These are phyloP conservation scores for Ectobius pallidus DNA, from an alignment of 2,888 invertebrate genomes.

Conservation along the genomic window DNA sequence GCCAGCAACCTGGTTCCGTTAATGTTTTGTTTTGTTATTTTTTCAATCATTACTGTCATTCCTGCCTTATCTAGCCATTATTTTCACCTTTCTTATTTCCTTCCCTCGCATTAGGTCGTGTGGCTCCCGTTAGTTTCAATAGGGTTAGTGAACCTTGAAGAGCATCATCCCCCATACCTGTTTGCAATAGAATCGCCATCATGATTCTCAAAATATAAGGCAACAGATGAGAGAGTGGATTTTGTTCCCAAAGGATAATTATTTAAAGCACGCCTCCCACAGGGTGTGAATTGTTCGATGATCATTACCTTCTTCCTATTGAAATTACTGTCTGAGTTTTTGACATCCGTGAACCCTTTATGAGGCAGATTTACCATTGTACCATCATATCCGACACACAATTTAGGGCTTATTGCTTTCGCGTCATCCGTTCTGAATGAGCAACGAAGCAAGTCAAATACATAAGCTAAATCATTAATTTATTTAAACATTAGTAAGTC, in stretches of 20 bases:
- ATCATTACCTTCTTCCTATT: background rate
- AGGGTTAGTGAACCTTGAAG: constrained; percentile 28
- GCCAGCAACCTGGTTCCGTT: constrained; percentile 9
- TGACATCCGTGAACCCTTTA: no score
- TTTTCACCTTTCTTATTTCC: background rate
- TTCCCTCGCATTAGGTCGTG: background rate
- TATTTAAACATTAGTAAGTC: no score
- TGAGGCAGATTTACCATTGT: no score
- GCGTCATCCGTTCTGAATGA: no score
- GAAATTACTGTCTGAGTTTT: background rate
- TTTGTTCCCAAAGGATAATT: constrained; percentile 18
- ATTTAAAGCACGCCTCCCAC: background rate
- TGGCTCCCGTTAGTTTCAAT: constrained; percentile 7
- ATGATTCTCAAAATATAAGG: constrained; percentile 17
- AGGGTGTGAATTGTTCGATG: background rate
- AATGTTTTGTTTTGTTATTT: constrained; percentile 9
- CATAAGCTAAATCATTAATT: no score
- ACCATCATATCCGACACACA: no score
- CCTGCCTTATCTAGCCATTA: constrained; percentile 10
- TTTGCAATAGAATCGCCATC: constrained; percentile 24
- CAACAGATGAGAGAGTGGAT: constrained; percentile 27
- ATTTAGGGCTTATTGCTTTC: no score
- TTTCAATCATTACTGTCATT: constrained; percentile 14
- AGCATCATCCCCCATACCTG: background rate
- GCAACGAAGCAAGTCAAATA: no score